Conservation (phyloP, 2,797 vertebrate species). For the Sphenopsis melanotis region DNA sequence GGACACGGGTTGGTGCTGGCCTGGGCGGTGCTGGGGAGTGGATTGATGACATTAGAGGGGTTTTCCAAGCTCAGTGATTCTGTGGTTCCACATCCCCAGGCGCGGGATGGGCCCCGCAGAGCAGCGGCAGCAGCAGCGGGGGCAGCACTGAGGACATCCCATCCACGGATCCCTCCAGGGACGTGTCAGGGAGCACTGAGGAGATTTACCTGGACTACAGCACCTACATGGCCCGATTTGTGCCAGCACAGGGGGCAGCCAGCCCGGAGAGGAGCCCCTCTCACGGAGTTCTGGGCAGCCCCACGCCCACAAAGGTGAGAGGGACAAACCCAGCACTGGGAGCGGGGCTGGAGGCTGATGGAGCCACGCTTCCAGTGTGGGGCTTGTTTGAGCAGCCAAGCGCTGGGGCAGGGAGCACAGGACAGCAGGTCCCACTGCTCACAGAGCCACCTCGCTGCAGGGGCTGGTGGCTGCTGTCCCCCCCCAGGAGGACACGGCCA, state of each 20-base stretch:
- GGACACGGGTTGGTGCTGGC: neutral
- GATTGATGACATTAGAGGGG: no score
- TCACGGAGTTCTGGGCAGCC: slow-evolving; percentile 72
- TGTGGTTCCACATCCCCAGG: neutral
- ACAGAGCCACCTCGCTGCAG: neutral
- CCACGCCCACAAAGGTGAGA: slow-evolving; percentile 55
- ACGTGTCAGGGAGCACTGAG: slow-evolving; percentile 45
- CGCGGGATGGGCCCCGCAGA: fast-evolving
- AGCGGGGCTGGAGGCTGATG: fast-evolving
- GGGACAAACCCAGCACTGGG: fast-evolving
- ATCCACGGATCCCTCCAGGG: slow-evolving; percentile 17
- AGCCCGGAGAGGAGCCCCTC: slow-evolving; percentile 71
- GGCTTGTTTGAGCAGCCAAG: neutral
- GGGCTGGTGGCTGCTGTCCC: neutral
- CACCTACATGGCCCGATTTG: slow-evolving; percentile 81
- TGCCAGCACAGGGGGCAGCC: slow-evolving; percentile 44
- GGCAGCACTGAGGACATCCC: slow-evolving; percentile 77
- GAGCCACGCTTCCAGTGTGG: fast-evolving
- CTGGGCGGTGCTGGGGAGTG: neutral
- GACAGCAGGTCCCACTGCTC: neutral
- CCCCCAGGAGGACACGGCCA: fast-evolving
- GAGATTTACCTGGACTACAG: slow-evolving; percentile 79
- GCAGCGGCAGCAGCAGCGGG: slow-evolving; percentile 63
- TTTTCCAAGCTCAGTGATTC: neutral
- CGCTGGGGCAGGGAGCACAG: neutral